Evolutionary conservation across 2,888 invertebrate species (phyloP).

Genomic region (Melanostoma scalare): DNA sequence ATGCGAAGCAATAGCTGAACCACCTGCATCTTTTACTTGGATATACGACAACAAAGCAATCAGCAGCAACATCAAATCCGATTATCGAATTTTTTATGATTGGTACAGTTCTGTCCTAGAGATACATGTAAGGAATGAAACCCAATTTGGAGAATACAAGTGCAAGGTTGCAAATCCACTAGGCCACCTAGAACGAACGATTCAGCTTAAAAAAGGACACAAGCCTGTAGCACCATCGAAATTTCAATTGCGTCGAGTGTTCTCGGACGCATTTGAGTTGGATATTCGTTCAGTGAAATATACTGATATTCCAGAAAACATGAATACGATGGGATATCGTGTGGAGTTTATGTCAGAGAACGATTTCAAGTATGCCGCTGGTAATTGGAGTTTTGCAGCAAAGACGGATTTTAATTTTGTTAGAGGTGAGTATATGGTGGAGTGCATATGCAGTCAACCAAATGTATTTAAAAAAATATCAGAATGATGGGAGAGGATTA

Average conservation of each 20-base stretch:
- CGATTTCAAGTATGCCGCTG: conserved; percentile 79
- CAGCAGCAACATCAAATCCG: conserved; percentile 75
- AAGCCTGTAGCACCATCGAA: conserved; percentile 83
- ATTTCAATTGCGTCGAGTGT: conserved; percentile 79
- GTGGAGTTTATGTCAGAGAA: conserved; percentile 80
- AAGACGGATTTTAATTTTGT: conserved; percentile 80
- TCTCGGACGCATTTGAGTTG: conserved; percentile 81
- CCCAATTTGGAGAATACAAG: conserved; percentile 83
- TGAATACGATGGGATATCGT: conserved; percentile 81
- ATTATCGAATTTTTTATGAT: conserved; percentile 80
- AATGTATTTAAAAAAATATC: no score
- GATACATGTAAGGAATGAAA: conserved; percentile 77
- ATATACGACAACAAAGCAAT: conserved; percentile 79
- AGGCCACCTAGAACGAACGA: conserved; percentile 83
- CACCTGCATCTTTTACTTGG: conserved; percentile 84
- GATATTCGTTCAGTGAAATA: conserved; percentile 80
- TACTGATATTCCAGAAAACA: conserved; percentile 78
- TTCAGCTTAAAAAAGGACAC: conserved; percentile 83
- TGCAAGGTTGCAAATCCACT: conserved; percentile 84
- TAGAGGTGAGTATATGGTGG: conserved; percentile 77
- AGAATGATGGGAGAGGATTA: no score
- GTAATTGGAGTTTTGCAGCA: conserved; percentile 81
- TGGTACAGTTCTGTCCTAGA: conserved; percentile 80
- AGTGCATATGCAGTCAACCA: no score
- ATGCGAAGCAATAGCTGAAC: conserved; percentile 84